Conservation (phyloP, 2,113 vertebrate genomes). For the Caranx melampygus region DNA sequence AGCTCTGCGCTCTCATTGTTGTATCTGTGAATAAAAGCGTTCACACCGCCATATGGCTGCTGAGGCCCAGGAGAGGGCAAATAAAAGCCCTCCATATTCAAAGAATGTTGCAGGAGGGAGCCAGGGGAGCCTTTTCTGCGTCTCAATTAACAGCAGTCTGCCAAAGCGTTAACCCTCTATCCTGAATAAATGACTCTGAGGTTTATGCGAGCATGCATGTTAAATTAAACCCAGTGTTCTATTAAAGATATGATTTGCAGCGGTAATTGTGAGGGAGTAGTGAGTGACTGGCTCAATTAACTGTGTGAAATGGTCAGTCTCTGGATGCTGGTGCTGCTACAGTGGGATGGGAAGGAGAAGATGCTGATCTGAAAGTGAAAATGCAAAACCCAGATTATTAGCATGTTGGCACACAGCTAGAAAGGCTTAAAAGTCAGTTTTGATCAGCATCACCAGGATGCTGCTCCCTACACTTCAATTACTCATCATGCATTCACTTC, state of each 20-base stretch:
- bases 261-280: slow-evolving; percentile 50
- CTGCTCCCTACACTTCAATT: too few relatives aligned
- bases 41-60: slow-evolving; percentile 4
- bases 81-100: slow-evolving; percentile 19
- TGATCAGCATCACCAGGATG: too few relatives aligned
- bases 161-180: slow-evolving; percentile 13
- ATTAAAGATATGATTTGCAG: slow-evolving; percentile 59
- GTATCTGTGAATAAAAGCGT: slow-evolving; percentile 5
- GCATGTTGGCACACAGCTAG: too few relatives aligned
- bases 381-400: too few relatives aligned
- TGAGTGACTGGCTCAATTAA: slow-evolving; percentile 40
- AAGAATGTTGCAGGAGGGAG: slow-evolving; percentile 16
- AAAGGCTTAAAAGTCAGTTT: too few relatives aligned
- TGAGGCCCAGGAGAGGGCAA: slow-evolving; percentile 7
- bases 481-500: too few relatives aligned
- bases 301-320: slow-evolving; percentile 37
- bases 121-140: slow-evolving; percentile 16
- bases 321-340: background rate
- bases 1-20: background rate
- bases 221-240: slow-evolving; percentile 59
- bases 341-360: background rate
- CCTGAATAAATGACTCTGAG: slow-evolving; percentile 38
- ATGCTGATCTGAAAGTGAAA: slow-evolving; percentile 1
- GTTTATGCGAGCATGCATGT: slow-evolving; percentile 49
- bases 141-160: slow-evolving; percentile 55